These are phyloP conservation scores for Drepana falcataria DNA, from an alignment of 2,888 invertebrate species.

Conservation along the genomic window DNA sequence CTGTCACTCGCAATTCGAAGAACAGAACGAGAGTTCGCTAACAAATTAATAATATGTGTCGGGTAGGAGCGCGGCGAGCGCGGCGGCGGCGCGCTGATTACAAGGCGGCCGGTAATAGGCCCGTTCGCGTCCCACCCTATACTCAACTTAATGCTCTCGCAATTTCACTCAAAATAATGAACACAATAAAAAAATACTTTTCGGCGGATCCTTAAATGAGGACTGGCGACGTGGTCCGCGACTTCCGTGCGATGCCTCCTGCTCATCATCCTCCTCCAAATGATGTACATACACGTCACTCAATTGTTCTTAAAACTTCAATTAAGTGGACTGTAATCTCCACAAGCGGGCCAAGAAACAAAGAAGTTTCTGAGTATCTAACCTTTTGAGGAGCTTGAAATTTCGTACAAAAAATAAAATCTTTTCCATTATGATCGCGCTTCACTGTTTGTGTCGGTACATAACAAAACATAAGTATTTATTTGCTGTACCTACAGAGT, in stretches of 20 bases:
- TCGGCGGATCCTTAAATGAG: conserved; percentile 56
- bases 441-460: no score
- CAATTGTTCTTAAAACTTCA: conserved; percentile 52
- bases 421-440: no score
- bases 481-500: no score
- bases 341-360: no score
- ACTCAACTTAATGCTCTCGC: conserved; percentile 78
- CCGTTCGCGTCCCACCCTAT: conserved; percentile 70
- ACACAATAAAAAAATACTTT: conserved; percentile 70
- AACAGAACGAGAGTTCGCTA: conserved; percentile 45
- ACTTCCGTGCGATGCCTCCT: conserved; percentile 18
- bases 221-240: conserved; percentile 50
- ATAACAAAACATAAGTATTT: no score
- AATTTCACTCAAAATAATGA: conserved; percentile 77
- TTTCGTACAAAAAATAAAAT: no score
- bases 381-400: no score
- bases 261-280: conserved; percentile 26
- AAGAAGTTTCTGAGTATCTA: no score
- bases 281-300: conserved; percentile 34
- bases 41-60: conserved; percentile 67
- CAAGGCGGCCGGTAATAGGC: conserved; percentile 67
- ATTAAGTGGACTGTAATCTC: conserved; percentile 4
- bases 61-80: conserved; percentile 41
- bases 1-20: conserved; percentile 28
- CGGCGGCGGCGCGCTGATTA: conserved; percentile 64